Conservation (phyloP, 2,113 vertebrate genomes). For the Myiozetetes cayanensis region DNA sequence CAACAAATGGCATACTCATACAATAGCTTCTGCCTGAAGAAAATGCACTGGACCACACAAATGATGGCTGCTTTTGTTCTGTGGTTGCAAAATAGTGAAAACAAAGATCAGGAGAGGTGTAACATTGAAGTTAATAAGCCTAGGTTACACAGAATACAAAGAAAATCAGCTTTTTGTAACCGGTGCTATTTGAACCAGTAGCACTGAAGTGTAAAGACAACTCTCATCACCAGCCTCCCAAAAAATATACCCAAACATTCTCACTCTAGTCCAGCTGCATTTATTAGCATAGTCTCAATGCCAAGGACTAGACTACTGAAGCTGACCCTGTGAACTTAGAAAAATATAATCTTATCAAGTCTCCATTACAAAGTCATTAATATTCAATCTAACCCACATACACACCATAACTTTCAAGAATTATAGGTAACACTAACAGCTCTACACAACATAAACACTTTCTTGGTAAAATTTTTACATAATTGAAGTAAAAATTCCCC, state of each 20-base stretch:
- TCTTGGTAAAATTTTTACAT: neutral
- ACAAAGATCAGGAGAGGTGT: neutral
- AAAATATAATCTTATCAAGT: neutral
- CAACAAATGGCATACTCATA: accelerated
- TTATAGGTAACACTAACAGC: neutral
- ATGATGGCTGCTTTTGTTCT: neutral
- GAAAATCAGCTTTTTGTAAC: neutral
- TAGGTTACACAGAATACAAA: neutral
- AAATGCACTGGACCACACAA: neutral
- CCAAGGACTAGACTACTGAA: neutral
- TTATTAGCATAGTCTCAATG: neutral
- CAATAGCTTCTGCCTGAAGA: neutral
- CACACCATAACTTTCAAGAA: neutral
- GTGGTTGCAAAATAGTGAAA: neutral
- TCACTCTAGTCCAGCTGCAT: neutral
- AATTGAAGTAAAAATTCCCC: neutral
- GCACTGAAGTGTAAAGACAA: neutral
- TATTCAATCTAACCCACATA: neutral
- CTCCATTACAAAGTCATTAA: neutral
- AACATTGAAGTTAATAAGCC: neutral
- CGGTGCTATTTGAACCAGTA: neutral
- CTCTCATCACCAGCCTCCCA: accelerated
- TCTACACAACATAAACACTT: neutral
- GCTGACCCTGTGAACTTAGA: neutral
- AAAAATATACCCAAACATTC: neutral